Base-by-base conservation (phyloP, 2,888 invertebrate genomes). In the Drosophila kanekoi region DNA sequence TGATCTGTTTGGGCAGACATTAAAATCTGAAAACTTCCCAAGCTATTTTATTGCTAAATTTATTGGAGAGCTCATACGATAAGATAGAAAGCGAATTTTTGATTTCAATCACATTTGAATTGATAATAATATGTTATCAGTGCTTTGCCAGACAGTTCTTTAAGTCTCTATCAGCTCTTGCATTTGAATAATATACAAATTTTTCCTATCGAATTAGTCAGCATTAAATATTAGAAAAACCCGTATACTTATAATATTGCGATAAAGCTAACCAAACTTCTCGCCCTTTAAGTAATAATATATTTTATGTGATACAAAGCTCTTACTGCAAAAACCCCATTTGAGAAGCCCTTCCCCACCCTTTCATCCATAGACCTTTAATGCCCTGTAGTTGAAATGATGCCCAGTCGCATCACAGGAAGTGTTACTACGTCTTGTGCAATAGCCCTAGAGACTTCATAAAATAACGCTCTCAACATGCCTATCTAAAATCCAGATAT, bases 371-470 rank as follows among this genome's bases (percentile, higher is more conserved):
- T 28, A 28, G 28, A 28, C 28, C 8, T 28, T 35, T 11, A 35
- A 35, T 35, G 13, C 13, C 11, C 35, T 14, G 8, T 20, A 11
- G 32, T 14, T 23, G 4, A 13, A 18, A 32, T n/a, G 11, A 20
- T 28, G 28, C 28, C 11, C 16, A 52, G 38, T 53, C 45, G 43
- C 45, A 67, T 43, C 67, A 77, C 79, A 84, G 87, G 89, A 85
- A 84, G 89, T 79, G 54, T 40, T 52, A 48, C 20, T 47, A 48
- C 38, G 37, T 57, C 81, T 81, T 81, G 81, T 84, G 85, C 85
- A 81, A 81, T 51, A 64, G 40, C 40, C 62, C 41, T 62, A 66
- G 35, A 65, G 60, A 65, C 61, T 72, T 65, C 33, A 52, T 56
- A 68, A 58, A 63, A 68, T 47, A 66, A 56, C 47, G 57, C 68